Conservation (phyloP, 92 coral and sea anemone genomes). For the Paramuricea clavata region DNA sequence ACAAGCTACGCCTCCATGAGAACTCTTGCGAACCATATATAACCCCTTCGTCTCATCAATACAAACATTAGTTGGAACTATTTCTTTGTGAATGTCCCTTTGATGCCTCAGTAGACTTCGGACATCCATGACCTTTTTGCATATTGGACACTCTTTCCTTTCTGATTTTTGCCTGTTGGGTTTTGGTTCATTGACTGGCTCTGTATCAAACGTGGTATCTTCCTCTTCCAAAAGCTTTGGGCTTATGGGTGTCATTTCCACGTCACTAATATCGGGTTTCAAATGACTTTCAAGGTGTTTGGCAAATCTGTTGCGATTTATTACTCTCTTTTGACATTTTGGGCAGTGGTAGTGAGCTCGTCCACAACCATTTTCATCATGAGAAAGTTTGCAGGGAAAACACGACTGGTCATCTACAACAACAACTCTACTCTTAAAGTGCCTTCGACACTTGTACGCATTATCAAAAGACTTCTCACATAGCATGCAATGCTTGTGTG, state of each 20-base stretch:
- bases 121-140: conserved; percentile 61
- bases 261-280: too few species aligned
- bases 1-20: conserved; percentile 59
- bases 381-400: conserved; percentile 44
- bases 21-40: conserved; percentile 53
- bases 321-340: conserved; percentile 9
- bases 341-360: conserved; percentile 51
- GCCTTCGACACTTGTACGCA: conserved; percentile 38
- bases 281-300: conserved; percentile 15
- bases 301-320: conserved; percentile 25
- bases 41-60: conserved; percentile 51
- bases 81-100: conserved; percentile 30
- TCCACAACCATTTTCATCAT: conserved; percentile 14
- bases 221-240: background rate
- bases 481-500: conserved; percentile 41
- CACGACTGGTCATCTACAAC: conserved; percentile 18
- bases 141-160: conserved; percentile 52
- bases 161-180: conserved; percentile 9
- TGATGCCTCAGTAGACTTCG: conserved; percentile 62
- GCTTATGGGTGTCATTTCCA: background rate
- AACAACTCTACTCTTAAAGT: conserved; percentile 33
- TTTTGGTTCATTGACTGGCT: background rate
- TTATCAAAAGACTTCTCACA: conserved; percentile 37
- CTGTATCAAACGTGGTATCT: background rate
- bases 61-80: conserved; percentile 14